A percentile compares a stretch with the other conserved stretches of the same genome.
Evolutionary conservation across 2,888 invertebrate species (phyloP).

Genomic region (Acrobeloides nanus): DNA sequence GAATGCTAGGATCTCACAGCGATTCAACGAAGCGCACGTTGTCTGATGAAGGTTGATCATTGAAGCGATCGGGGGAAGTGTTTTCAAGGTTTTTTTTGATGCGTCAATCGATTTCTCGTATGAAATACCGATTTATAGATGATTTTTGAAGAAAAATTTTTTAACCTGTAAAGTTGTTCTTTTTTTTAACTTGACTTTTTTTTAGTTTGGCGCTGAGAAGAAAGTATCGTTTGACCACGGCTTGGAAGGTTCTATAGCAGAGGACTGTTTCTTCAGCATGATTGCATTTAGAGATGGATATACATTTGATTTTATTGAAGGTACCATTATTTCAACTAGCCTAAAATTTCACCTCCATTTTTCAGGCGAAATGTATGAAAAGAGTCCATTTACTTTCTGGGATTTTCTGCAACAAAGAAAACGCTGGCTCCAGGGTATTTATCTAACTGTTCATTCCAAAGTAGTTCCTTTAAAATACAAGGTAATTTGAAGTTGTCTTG

Average conservation of each 20-base stretch:
- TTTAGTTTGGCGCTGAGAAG: slow-evolving; percentile 67
- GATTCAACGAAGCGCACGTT: too few species aligned
- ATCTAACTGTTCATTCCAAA: slow-evolving; percentile 56
- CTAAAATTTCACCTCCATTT: background rate
- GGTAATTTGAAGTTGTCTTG: slow-evolving; percentile 12
- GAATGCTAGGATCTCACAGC: too few species aligned
- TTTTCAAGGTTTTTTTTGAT: slow-evolving; percentile 7
- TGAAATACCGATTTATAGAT: too few species aligned
- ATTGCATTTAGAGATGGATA: slow-evolving; percentile 82
- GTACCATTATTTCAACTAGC: slow-evolving; percentile 8
- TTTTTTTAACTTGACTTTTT: background rate
- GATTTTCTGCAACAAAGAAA: slow-evolving; percentile 93
- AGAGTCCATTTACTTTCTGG: slow-evolving; percentile 85
- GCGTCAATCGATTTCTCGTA: too few species aligned
- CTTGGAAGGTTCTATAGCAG: slow-evolving; percentile 89
- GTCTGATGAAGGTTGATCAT: too few species aligned
- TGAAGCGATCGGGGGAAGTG: too few species aligned
- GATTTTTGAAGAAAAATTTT: too few species aligned
- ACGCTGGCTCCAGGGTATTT: slow-evolving; percentile 71
- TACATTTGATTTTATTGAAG: slow-evolving; percentile 87
- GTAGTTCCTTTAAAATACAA: slow-evolving; percentile 46
- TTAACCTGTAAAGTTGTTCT: background rate
- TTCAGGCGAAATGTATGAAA: slow-evolving; percentile 91
- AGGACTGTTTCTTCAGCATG: slow-evolving; percentile 95
- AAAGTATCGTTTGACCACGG: slow-evolving; percentile 91